Base-by-base conservation (phyloP, 2,113 vertebrate species). In the Diglossa brunneiventris region DNA sequence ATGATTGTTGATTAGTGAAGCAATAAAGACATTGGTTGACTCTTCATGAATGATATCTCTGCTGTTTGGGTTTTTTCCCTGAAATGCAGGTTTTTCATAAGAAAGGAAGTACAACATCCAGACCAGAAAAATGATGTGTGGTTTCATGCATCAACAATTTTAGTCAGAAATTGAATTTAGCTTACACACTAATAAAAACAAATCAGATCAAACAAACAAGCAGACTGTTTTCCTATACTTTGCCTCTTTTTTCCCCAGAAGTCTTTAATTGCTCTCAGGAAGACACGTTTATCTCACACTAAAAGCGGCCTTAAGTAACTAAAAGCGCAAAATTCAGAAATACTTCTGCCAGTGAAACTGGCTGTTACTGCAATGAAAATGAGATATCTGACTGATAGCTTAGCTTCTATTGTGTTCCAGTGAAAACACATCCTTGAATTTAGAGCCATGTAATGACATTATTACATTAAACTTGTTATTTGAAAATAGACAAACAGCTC, bases 381-480 rank as follows among this genome's bases (percentile, higher is more conserved):
- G 18, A 92, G 30, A n/a, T 88, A 80, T 92, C 66, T 94, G 67
- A 91, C 81, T 85, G 89, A 94, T 85, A 92, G 42, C 63, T 92
- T 83, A 59, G 42, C 44, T 94, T 80, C 84, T 76, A 47, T 88
- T 95, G 87, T 94, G 33, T 80, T 83, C 91, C 75, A 73, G 42
- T 90, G 75, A 91, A 95, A 95, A 94, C 72, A 74, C 21, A 46
- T 90, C 63, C 63, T 67, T 89, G 72, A 90, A 89, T 80, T 91
- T 83, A 85, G 82, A 94, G 67, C 50, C 63, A 24, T 31, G 19
- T 92, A 90, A 91, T 90, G 63, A 88, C 72, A 62, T 90, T 92
- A 85, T 80, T 94, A 55, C 27, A 80, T 90, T 93, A 91, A 95
- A 49, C 66, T 92, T 73, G 23, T 85, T 93, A 90, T 67, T 90